Conservation (phyloP, 92 coral and sea anemone genomes). For the Metridium senile region DNA sequence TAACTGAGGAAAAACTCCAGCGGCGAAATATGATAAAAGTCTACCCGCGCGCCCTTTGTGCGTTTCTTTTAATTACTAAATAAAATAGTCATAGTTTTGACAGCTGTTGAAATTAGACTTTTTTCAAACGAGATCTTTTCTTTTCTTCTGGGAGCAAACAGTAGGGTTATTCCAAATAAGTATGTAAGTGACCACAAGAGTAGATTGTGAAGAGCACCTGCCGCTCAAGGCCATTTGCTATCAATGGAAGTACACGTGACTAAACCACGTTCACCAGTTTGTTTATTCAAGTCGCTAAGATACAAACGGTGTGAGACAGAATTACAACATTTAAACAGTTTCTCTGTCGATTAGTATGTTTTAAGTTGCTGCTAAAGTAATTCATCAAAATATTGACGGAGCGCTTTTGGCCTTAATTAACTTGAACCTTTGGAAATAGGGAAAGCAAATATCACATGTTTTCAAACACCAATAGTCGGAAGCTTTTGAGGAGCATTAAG, state of each 20-base stretch:
- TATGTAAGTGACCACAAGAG: slow-evolving; percentile 27
- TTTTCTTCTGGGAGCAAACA: slow-evolving; percentile 27
- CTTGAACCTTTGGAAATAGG: not conserved
- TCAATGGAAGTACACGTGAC: slow-evolving; percentile 21
- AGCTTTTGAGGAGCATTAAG: slow-evolving; percentile 20
- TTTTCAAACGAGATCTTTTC: slow-evolving; percentile 19
- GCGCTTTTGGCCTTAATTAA: slow-evolving; percentile 3
- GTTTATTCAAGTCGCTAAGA: slow-evolving; percentile 30
- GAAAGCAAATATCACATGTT: slow-evolving; percentile 10
- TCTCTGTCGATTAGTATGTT: slow-evolving; percentile 6
- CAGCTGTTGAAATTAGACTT: slow-evolving; percentile 30
- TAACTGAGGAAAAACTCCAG: not conserved
- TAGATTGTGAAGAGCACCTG: slow-evolving; percentile 32
- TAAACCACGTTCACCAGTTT: slow-evolving; percentile 15
- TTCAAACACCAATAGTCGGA: slow-evolving; percentile 12
- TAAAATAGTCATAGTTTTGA: slow-evolving; percentile 2
- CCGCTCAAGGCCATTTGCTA: slow-evolving; percentile 15
- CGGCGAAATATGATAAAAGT: not conserved
- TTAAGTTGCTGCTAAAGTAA: not conserved
- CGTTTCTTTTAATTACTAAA: slow-evolving; percentile 18
- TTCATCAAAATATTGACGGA: slow-evolving; percentile 1
- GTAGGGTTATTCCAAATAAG: slow-evolving; percentile 17
- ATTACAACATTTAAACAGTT: slow-evolving; percentile 1
- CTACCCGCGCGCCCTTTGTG: not conserved
- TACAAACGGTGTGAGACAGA: not conserved